Conservation (phyloP, 2,797 vertebrate species). For the Hyperoplus immaculatus region DNA sequence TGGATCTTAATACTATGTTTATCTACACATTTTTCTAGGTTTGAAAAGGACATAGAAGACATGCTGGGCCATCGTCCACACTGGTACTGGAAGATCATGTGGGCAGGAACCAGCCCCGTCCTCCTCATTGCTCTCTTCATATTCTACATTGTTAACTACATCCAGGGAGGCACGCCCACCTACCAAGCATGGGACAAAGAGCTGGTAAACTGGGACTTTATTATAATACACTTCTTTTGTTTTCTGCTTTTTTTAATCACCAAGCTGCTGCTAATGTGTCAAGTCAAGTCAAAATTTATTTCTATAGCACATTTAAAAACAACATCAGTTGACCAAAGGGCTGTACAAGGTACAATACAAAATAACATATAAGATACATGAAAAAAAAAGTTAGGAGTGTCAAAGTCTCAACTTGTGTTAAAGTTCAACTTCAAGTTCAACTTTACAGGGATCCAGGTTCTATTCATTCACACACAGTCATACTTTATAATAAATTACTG, state of each 20-base stretch:
- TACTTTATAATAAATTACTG: too few relatives aligned
- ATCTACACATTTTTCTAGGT: conserved; percentile 78
- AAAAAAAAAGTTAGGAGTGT: too few relatives aligned
- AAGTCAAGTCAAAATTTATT: too few relatives aligned
- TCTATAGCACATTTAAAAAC: too few relatives aligned
- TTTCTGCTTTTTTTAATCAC: neutral
- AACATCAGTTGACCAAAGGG: too few relatives aligned
- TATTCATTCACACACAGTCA: too few relatives aligned
- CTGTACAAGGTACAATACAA: too few relatives aligned
- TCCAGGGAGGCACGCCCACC: conserved; percentile 88
- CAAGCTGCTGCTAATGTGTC: neutral
- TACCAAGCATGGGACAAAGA: conserved; percentile 94
- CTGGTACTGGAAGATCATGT: conserved; percentile 93
- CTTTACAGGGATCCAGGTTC: too few relatives aligned
- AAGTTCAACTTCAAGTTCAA: too few relatives aligned
- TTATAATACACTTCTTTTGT: neutral
- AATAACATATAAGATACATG: too few relatives aligned
- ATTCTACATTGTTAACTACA: conserved; percentile 91
- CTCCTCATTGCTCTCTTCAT: conserved; percentile 90
- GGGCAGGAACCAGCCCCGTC: conserved; percentile 87
- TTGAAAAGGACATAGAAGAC: conserved; percentile 91
- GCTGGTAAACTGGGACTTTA: conserved; percentile 79
- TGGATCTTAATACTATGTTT: neutral
- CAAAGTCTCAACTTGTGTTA: too few relatives aligned
- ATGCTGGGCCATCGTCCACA: conserved; percentile 89